Evolutionary conservation across 2,888 invertebrate genomes (phyloP).

Genomic region (Zele albiditarsus): DNA sequence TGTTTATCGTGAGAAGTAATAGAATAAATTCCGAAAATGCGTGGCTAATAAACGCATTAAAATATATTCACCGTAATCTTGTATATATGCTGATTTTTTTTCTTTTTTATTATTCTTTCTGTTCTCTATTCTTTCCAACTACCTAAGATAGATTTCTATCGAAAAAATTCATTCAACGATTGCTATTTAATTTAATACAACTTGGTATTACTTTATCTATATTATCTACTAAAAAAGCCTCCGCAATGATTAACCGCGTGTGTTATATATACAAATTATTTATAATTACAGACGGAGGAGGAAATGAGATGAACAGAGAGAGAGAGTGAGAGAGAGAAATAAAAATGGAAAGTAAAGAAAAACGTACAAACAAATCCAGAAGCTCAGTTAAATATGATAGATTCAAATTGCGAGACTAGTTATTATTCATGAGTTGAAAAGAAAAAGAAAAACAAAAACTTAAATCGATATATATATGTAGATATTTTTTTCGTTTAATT

Average conservation of each 20-base stretch:
- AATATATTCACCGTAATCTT: conserved; percentile 17
- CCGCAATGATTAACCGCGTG: background rate
- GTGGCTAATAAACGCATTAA: background rate
- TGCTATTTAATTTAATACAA: conserved; percentile 50
- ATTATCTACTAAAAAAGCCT: conserved; percentile 42
- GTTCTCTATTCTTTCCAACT: conserved; percentile 27
- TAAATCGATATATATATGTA: background rate
- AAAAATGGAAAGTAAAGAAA: background rate
- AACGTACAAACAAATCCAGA: background rate
- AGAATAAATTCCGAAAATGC: background rate
- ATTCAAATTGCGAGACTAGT: conserved; percentile 5
- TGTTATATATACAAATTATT: conserved; percentile 14
- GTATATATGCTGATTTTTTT: background rate
- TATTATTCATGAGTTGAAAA: conserved; percentile 8
- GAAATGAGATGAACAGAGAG: background rate
- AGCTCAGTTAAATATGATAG: background rate
- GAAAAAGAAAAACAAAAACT: background rate
- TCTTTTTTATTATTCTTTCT: conserved; percentile 16
- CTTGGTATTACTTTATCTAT: conserved; percentile 48
- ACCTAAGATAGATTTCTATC: conserved; percentile 34
- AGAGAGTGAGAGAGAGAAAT: background rate
- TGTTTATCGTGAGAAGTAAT: background rate
- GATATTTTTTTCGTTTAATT: conserved; percentile 38
- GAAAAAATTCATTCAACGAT: conserved; percentile 49
- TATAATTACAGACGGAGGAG: background rate